Evolutionary conservation across 2,113 vertebrate genomes (phyloP).

Genomic region (Pungitius pungitius): DNA sequence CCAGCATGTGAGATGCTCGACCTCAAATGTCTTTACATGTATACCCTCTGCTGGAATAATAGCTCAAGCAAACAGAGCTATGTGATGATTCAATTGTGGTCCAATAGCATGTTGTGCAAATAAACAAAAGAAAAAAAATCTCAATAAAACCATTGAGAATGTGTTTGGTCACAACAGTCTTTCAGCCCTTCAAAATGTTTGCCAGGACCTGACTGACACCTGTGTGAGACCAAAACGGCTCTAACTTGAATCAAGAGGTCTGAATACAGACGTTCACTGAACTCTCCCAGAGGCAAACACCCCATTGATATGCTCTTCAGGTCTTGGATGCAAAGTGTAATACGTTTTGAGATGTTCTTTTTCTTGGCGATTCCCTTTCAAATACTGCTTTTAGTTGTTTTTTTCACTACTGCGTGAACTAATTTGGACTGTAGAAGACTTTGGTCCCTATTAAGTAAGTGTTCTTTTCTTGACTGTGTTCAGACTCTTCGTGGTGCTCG

Average conservation of each 20-base stretch:
- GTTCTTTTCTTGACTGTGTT: conserved; percentile 35
- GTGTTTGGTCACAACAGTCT: conserved; percentile 38
- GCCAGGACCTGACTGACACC: conserved; percentile 62
- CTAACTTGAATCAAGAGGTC: conserved; percentile 49
- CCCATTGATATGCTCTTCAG: conserved; percentile 68
- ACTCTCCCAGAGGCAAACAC: conserved; percentile 54
- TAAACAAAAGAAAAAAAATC: conserved; percentile 33
- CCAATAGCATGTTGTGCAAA: conserved; percentile 49
- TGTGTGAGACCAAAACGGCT: conserved; percentile 59
- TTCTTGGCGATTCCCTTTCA: conserved; percentile 59
- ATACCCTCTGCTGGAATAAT: conserved; percentile 25
- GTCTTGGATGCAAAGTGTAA: conserved; percentile 47
- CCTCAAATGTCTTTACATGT: conserved; percentile 62
- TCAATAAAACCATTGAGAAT: conserved; percentile 54
- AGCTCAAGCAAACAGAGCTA: conserved; percentile 48
- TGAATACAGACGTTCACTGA: conserved; percentile 48
- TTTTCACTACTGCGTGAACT: conserved; percentile 42
- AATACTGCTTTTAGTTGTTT: conserved; percentile 35
- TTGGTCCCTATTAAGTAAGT: conserved; percentile 65
- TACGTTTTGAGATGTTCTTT: conserved; percentile 35
- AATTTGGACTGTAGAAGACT: conserved; percentile 55
- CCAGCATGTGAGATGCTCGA: conserved; percentile 44
- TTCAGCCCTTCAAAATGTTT: conserved; percentile 53
- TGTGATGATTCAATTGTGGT: conserved; percentile 43
- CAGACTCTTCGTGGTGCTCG: conserved; percentile 47